Evolutionary conservation across 2,888 invertebrate species (phyloP).

Genomic region (Amblyteles armatorius): DNA sequence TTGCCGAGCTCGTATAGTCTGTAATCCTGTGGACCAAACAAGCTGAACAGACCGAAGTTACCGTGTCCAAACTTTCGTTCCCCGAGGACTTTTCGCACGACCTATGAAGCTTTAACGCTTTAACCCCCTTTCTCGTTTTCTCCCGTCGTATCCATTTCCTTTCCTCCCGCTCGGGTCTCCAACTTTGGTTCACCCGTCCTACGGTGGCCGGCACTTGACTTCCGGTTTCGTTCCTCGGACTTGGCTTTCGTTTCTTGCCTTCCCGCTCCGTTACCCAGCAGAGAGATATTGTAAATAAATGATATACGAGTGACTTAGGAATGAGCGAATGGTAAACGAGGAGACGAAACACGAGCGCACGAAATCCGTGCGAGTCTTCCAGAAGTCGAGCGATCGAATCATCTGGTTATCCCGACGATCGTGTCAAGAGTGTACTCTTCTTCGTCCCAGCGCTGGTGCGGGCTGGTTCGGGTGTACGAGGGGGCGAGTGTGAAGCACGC

Average conservation of each 20-base stretch:
- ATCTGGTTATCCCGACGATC: conserved; percentile 11
- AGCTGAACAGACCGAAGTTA: conserved; percentile 37
- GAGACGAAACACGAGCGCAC: too few species aligned
- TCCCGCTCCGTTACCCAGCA: too few species aligned
- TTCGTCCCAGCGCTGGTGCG: not conserved
- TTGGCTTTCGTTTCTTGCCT: too few species aligned
- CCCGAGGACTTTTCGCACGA: not conserved
- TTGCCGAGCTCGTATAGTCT: conserved; percentile 4
- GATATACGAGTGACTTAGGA: too few species aligned
- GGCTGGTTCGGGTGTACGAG: not conserved
- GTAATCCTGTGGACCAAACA: conserved; percentile 28
- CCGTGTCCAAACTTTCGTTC: conserved; percentile 24
- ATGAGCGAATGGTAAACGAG: too few species aligned
- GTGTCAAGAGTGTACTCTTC: conserved; percentile 11
- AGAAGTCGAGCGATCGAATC: conserved; percentile 7
- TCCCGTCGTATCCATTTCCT: not conserved
- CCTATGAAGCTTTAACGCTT: not conserved
- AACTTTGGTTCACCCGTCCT: not conserved
- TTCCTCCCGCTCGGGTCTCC: not conserved
- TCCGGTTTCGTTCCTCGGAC: too few species aligned
- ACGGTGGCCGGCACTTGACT: too few species aligned
- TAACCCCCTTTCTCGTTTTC: not conserved
- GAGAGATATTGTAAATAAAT: too few species aligned
- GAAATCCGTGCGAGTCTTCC: not conserved
- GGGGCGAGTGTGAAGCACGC: conserved; percentile 29